These are phyloP conservation scores for Dendrocincla tyrannina DNA, from an alignment of 2,797 vertebrate species.

Conservation along the genomic window DNA sequence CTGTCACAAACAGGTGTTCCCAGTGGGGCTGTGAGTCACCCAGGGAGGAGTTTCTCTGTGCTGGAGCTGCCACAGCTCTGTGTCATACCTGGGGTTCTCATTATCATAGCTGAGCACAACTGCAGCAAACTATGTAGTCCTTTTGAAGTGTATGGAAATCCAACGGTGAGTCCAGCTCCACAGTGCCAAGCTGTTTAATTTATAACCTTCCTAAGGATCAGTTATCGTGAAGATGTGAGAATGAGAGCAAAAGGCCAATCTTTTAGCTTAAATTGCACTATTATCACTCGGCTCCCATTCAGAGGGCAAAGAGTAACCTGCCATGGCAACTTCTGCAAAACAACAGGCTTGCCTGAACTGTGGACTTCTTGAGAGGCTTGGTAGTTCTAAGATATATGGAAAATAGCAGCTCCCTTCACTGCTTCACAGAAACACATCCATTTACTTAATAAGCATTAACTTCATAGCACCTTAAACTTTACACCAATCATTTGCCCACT, in stretches of 20 bases:
- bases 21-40: background rate
- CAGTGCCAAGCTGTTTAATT: slow-evolving; percentile 59
- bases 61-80: background rate
- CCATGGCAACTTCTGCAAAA: slow-evolving; percentile 59
- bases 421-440: background rate
- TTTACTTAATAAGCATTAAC: slow-evolving; percentile 23
- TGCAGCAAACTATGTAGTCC: background rate
- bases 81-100: background rate
- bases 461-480: slow-evolving; percentile 9
- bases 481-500: background rate
- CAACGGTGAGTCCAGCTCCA: background rate
- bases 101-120: background rate
- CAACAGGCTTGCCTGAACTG: slow-evolving; percentile 47
- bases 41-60: background rate
- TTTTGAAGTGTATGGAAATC: background rate
- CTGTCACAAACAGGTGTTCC: background rate
- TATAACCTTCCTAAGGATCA: slow-evolving; percentile 50
- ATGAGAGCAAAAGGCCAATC: slow-evolving; percentile 56
- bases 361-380: slow-evolving; percentile 20
- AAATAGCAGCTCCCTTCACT: slow-evolving; percentile 2
- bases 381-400: background rate
- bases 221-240: slow-evolving; percentile 46
- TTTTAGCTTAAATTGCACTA: slow-evolving; percentile 69
- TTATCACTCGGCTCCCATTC: slow-evolving; percentile 36
- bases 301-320: slow-evolving; percentile 55